Base-by-base conservation (phyloP, 2,888 invertebrate genomes). In the Agriopis leucophaearia region DNA sequence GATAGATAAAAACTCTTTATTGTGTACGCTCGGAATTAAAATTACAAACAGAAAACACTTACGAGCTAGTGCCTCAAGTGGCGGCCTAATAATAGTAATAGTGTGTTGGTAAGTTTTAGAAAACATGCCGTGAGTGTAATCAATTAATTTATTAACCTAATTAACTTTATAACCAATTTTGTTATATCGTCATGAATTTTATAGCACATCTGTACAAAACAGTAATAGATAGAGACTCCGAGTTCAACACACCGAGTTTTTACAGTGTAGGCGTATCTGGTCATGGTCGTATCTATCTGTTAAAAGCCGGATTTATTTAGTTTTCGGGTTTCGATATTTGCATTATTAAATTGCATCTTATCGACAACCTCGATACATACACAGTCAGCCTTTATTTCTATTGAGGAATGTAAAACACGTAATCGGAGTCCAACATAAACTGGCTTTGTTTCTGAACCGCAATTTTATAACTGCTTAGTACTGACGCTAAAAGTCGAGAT, bases 401-500 rank as follows among this genome's bases (percentile, higher is more conserved):
- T 45, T 12, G 44, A 40, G 45, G 58, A 64, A 58, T 64, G 58
- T 47, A 58, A 58, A 56, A 51, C 56, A 52, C 38, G 38, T 44
- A 57, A 63, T 27, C 27, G 27, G 48, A n/a, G 36, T 45, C 36
- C 44, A 36, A 45, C 8, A n/a, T 57, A 57, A 35, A 57, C 50
- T 42, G 44, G 56, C 56, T 48, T 56, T 61, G 66, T 61, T 40
- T 44, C 44, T 36, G 15, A 44, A 59, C 18, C 10, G 40, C 27
- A 47, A 59, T 69, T 16, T 54, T 10, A 27, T 27, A 27, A 27
- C 4, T 27, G 27, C 71, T 66, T 61, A 57, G 13, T 50, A 36
- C 35, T 58, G 40, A 38, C 54, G 59, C 50, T 48, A 72, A 73
- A 73, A 70, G 71, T 69, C 67, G 61, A 66, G 72, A 69, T 71